phyloP scores from a whole-genome alignment of 2,888 invertebrate genomes.

The Apodemia duryi region DNA sequence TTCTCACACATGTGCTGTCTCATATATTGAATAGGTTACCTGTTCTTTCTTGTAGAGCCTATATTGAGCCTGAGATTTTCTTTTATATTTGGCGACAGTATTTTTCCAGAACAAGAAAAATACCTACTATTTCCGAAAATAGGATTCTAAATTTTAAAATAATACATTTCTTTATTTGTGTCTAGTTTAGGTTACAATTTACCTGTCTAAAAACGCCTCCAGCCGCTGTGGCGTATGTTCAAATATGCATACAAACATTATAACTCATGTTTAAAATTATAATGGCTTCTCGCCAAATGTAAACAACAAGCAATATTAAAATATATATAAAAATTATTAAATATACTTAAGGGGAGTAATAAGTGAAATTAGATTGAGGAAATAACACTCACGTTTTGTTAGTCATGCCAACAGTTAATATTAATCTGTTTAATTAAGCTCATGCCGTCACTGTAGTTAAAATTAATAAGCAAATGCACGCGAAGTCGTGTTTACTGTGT shows the following conservation, averaged over 20 bases:
- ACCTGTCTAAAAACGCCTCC: background rate
- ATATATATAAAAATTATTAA: conserved; percentile 19
- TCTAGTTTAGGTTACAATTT: background rate
- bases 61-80: too few species aligned
- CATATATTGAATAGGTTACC: too few species aligned
- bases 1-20: too few species aligned
- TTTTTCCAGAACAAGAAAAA: too few species aligned
- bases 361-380: conserved; percentile 21
- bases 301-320: conserved; percentile 6
- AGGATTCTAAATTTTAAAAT: too few species aligned
- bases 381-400: conserved; percentile 61
- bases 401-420: conserved; percentile 52
- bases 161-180: too few species aligned
- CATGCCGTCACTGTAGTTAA: conserved; percentile 39
- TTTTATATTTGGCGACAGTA: too few species aligned
- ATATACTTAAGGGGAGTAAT: background rate
- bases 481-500: conserved; percentile 62
- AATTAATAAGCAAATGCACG: conserved; percentile 21
- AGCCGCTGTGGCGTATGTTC: background rate
- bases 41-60: too few species aligned
- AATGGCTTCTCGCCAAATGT: conserved; percentile 7
- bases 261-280: conserved; percentile 4
- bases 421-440: conserved; percentile 50
- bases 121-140: too few species aligned
- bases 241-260: background rate